phyloP scores from a whole-genome alignment of 2,888 invertebrate species.

The Esperia sulphurella region DNA sequence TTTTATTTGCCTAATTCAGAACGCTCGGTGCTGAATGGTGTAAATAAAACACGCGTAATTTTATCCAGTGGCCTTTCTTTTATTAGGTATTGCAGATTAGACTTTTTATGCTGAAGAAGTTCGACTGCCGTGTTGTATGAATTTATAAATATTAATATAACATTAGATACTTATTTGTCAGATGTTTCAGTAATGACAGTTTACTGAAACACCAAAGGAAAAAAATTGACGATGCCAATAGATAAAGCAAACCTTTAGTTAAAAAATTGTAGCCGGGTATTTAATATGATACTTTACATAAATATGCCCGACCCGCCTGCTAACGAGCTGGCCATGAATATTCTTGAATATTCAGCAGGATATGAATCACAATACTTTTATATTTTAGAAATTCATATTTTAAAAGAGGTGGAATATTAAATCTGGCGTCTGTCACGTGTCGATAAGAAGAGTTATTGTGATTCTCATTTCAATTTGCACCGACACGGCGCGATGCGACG shows the following conservation, averaged over 20 bases:
- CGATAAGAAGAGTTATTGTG: constrained; percentile 1
- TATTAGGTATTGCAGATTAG: background rate
- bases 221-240: no score
- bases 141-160: no score
- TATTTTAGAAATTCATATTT: constrained; percentile 53
- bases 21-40: background rate
- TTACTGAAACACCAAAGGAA: no score
- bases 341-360: constrained; percentile 69
- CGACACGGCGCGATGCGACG: background rate
- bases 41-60: background rate
- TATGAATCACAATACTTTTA: constrained; percentile 66
- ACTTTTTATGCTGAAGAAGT: background rate
- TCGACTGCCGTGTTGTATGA: no score
- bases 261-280: constrained; percentile 17
- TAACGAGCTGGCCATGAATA: constrained; percentile 70
- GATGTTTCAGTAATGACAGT: no score
- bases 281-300: constrained; percentile 45
- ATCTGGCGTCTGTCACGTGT: constrained; percentile 6
- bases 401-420: constrained; percentile 23
- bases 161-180: no score
- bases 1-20: constrained; percentile 2
- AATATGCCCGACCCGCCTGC: constrained; percentile 48
- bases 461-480: background rate
- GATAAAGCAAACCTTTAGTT: background rate
- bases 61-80: background rate